Base-by-base conservation (phyloP, 2,797 vertebrate genomes). In the Lacerta bilineata region DNA sequence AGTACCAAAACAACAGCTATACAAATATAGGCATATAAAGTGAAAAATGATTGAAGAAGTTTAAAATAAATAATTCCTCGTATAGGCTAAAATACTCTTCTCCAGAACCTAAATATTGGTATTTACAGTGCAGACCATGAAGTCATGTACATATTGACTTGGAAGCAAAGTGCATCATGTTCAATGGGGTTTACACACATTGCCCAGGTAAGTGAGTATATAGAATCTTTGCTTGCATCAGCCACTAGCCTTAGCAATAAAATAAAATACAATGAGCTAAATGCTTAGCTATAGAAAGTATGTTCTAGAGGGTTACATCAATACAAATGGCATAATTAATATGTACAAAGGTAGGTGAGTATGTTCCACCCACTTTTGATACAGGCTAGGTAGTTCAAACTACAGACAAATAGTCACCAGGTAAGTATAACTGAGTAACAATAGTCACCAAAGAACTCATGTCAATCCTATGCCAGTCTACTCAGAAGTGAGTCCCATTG, bases 311-410 rank as follows among this genome's bases (percentile, higher is more conserved):
- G 50, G 50, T 55, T 55, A 55, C 50, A 55, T 55, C 13, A 55
- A 55, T 1, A 55, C 50, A 55, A 55, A 55, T 55, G 50, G 50
- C 50, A 15, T 13, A 55, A 55, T 50, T 50, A 50, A 50, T 15
- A 55, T 3, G 3, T 55, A 55, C 50, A 55, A 3, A 55, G 4
- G 50, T 15, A 55, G 15, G 39, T 41, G 39, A 41, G 61, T 64
- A 64, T 64, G 33, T 20, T 15, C 61, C 10, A 41, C n/a, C 4
- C 66, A 43, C 61, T 46, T 68, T 85, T 25, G 2, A n/a, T 25
- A 69, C 33, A 81, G 6, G 59, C 61, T 80, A 41, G 59, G 90
- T 81, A 85, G 77, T 90, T 87, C 50, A 88, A 93, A 87, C 71
- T 87, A 90, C 78, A 76, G 20, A 18, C 18, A 64, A 55, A 55